phyloP scores from a whole-genome alignment of 2,113 vertebrate genomes.

The Mobula birostris region DNA sequence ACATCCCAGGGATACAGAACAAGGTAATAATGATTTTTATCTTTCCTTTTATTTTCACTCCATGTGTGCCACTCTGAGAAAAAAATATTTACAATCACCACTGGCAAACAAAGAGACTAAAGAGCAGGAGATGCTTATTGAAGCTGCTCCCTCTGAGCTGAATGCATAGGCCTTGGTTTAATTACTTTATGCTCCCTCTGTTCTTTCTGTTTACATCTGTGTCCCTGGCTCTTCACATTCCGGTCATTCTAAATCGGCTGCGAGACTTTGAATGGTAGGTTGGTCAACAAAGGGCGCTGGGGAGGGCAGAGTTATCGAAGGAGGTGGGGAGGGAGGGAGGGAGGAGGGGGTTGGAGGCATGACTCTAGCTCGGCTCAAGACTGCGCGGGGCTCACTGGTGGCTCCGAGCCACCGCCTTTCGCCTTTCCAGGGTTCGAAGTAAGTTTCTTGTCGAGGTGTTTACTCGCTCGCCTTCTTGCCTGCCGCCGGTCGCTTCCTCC shows the following conservation, averaged over 20 bases:
- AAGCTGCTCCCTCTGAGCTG: not conserved
- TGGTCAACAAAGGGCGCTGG: not conserved
- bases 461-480: too few relatives aligned
- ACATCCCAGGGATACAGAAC: not conserved
- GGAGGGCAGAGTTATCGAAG: not conserved
- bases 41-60: not conserved
- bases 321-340: too few relatives aligned
- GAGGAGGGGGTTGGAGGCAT: too few relatives aligned
- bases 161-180: not conserved
- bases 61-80: slow-evolving; percentile 15
- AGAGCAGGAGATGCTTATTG: slow-evolving; percentile 25
- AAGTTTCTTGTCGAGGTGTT: too few relatives aligned
- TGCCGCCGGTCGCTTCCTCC: too few relatives aligned
- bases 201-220: slow-evolving; percentile 1
- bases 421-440: not conserved
- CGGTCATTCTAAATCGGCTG: slow-evolving; percentile 24
- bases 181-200: slow-evolving; percentile 1
- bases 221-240: not conserved
- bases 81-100: slow-evolving; percentile 1
- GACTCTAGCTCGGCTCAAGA: too few relatives aligned
- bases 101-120: slow-evolving; percentile 8
- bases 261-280: not conserved
- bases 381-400: too few relatives aligned
- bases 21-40: slow-evolving; percentile 5
- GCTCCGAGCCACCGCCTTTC: not conserved